Evolutionary conservation across 1,140 invertebrate genomes (phyloP).

Genomic region (Akabosia matsudoensis): DNA sequence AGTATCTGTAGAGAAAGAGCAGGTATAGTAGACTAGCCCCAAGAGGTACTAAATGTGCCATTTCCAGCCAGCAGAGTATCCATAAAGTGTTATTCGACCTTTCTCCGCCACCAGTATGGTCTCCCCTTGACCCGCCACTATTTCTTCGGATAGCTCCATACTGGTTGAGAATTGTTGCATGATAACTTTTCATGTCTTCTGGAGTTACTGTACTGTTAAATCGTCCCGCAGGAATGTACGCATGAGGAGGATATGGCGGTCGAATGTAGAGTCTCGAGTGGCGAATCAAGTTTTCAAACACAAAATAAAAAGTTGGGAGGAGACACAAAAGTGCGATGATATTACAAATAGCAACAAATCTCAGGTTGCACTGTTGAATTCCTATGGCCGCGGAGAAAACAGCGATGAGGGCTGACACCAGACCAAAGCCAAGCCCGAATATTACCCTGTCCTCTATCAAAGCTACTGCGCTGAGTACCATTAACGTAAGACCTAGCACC

Average conservation of each 20-base stretch:
- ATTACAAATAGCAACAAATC: slow-evolving; percentile 28
- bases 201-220: not conserved
- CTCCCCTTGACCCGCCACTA: not conserved
- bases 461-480: slow-evolving; percentile 40
- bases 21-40: slow-evolving; percentile 29
- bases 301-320: slow-evolving; percentile 37
- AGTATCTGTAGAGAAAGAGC: slow-evolving; percentile 31
- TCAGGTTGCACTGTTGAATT: slow-evolving; percentile 37
- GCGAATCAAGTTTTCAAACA: slow-evolving; percentile 26
- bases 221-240: not conserved
- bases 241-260: not conserved
- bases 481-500: slow-evolving; percentile 39
- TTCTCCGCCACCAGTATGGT: not conserved
- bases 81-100: slow-evolving; percentile 34
- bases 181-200: not conserved
- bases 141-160: not conserved
- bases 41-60: slow-evolving; percentile 37
- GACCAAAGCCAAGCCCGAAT: slow-evolving; percentile 43
- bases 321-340: slow-evolving; percentile 29
- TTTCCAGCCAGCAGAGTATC: slow-evolving; percentile 38
- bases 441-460: slow-evolving; percentile 41
- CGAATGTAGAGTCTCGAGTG: slow-evolving; percentile 28
- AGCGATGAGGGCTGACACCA: slow-evolving; percentile 37
- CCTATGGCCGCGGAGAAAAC: slow-evolving; percentile 35
- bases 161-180: not conserved